These are phyloP conservation scores for Hyposoter didymator DNA, from an alignment of 2,888 invertebrate genomes.

Conservation along the genomic window DNA sequence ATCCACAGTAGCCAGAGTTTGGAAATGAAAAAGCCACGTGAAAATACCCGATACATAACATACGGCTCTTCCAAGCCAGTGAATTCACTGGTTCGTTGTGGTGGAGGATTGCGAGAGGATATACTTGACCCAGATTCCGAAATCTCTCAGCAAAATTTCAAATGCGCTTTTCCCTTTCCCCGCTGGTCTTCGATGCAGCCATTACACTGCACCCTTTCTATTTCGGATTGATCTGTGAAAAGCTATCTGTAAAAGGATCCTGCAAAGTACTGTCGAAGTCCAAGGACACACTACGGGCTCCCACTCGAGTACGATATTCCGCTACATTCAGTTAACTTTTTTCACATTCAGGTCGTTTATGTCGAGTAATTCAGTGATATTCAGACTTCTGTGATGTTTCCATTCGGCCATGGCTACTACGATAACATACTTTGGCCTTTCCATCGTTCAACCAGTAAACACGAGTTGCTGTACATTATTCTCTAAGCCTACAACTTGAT, in stretches of 20 bases:
- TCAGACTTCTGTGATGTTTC: background rate
- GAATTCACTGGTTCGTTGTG: conserved; percentile 9
- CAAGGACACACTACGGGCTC: background rate
- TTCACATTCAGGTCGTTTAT: background rate
- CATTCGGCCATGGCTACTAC: background rate
- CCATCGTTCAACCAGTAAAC: background rate
- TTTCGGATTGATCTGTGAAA: conserved; percentile 27
- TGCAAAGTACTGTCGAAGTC: background rate
- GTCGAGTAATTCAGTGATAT: background rate
- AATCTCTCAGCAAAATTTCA: conserved; percentile 33
- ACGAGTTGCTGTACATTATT: background rate
- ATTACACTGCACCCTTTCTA: conserved; percentile 8
- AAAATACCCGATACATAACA: background rate
- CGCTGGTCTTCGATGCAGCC: conserved; percentile 5
- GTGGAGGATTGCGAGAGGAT: conserved; percentile 21
- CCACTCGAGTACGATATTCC: conserved; percentile 16
- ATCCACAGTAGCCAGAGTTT: background rate
- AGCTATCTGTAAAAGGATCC: conserved; percentile 31
- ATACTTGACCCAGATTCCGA: conserved; percentile 47
- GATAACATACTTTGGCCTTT: background rate
- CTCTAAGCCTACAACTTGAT: background rate
- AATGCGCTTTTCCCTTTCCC: conserved; percentile 28
- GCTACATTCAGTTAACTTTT: background rate
- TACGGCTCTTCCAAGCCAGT: conserved; percentile 5
- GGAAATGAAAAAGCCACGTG: background rate